Evolutionary conservation across 2,113 vertebrate species (phyloP).

Genomic region (Myotis yumanensis): DNA sequence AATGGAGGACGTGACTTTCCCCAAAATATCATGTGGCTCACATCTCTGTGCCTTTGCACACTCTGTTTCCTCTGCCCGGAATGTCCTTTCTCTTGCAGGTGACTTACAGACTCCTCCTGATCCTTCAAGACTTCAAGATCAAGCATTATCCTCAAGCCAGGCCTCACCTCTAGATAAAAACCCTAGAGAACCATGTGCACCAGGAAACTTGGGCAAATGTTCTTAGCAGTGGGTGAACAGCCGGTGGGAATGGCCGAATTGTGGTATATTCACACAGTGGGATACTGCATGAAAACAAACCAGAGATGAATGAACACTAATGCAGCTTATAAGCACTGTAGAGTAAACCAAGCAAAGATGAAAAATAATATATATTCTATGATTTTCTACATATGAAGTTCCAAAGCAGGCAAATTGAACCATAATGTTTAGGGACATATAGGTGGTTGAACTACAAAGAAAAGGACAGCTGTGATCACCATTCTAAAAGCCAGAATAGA

Average conservation of each 20-base stretch:
- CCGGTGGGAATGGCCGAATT: neutral
- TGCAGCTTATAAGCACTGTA: neutral
- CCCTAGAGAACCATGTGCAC: neutral
- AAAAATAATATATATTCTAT: neutral
- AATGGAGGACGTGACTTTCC: neutral
- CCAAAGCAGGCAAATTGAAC: neutral
- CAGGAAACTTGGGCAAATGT: neutral
- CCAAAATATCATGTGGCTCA: no score
- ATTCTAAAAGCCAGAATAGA: neutral
- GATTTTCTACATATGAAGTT: slow-evolving; percentile 5
- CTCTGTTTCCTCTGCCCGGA: neutral
- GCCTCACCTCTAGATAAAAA: neutral
- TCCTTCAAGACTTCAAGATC: neutral
- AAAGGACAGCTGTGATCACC: neutral
- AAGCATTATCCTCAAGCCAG: neutral
- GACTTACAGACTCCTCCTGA: neutral
- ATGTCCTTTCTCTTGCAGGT: neutral
- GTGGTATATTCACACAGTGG: neutral
- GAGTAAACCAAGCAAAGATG: neutral
- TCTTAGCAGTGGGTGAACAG: neutral
- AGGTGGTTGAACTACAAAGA: neutral
- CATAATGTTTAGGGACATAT: neutral
- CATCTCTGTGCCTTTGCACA: neutral
- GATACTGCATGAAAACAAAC: neutral
- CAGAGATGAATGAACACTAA: neutral